Conservation (phyloP, 1,140 invertebrate genomes). For the Penaeus japonicus region DNA sequence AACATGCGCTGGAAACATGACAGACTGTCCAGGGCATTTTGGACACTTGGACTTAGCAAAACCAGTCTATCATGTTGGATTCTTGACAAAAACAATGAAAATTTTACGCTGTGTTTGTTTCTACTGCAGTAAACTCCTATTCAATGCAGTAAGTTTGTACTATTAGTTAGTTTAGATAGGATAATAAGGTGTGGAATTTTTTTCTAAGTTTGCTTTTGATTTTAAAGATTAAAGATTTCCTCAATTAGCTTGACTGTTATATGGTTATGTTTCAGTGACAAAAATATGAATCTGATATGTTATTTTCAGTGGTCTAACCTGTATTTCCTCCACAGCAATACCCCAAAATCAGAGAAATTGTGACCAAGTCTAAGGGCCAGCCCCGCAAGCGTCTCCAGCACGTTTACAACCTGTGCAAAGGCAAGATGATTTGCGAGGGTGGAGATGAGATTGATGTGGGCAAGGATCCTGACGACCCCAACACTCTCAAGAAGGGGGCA, state of each 20-base stretch:
- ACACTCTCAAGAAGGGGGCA: not conserved
- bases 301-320: not conserved
- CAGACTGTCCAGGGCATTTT: conserved; percentile 98
- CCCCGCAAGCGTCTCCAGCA: conserved; percentile 91
- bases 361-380: conserved; percentile 95
- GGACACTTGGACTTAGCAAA: conserved; percentile 98
- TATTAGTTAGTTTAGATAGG: too few relatives aligned
- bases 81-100: conserved; percentile 97
- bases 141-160: conserved; percentile 76
- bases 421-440: conserved; percentile 97
- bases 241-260: too few relatives aligned
- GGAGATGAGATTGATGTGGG: conserved; percentile 92
- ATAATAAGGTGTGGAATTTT: too few relatives aligned
- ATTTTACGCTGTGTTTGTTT: conserved; percentile 97
- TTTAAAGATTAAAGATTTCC: too few relatives aligned
- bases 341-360: conserved; percentile 97
- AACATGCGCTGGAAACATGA: conserved; percentile 97
- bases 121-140: conserved; percentile 94
- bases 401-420: conserved; percentile 98
- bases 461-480: conserved; percentile 60
- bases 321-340: conserved; percentile 65
- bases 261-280: too few relatives aligned
- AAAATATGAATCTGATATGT: not conserved
- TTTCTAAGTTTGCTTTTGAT: too few relatives aligned
- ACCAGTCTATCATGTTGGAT: conserved; percentile 98